Conservation (phyloP, 2,888 invertebrate genomes). For the Orchestes rusci region DNA sequence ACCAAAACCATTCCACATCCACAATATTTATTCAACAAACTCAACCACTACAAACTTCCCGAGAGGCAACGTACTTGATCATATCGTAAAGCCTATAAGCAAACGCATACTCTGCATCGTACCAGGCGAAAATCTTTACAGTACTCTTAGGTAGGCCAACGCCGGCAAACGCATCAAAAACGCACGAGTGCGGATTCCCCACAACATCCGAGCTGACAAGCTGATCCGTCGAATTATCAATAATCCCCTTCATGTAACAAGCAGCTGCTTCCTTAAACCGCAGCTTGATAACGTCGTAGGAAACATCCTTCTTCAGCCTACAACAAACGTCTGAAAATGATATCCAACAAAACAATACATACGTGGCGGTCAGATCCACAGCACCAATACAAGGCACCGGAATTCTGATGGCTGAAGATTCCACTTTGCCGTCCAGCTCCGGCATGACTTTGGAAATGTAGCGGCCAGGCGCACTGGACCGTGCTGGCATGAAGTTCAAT, state of each 20-base stretch:
- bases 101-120: slow-evolving; percentile 27
- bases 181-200: slow-evolving; percentile 26
- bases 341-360: slow-evolving; percentile 11
- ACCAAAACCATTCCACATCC: too few species aligned
- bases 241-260: slow-evolving; percentile 24
- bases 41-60: slow-evolving; percentile 29
- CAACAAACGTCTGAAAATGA: slow-evolving; percentile 1
- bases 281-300: slow-evolving; percentile 19
- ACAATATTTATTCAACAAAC: too few species aligned
- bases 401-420: slow-evolving; percentile 23
- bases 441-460: slow-evolving; percentile 26
- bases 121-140: slow-evolving; percentile 28
- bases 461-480: slow-evolving; percentile 13
- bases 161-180: slow-evolving; percentile 26
- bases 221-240: slow-evolving; percentile 22
- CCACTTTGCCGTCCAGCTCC: slow-evolving; percentile 26
- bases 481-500: slow-evolving; percentile 20
- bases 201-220: slow-evolving; percentile 27
- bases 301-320: slow-evolving; percentile 24
- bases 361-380: slow-evolving; percentile 25
- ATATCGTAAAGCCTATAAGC: slow-evolving; percentile 37
- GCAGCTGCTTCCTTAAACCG: slow-evolving; percentile 27
- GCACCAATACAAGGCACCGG: slow-evolving; percentile 27
- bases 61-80: slow-evolving; percentile 42
- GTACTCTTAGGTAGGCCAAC: slow-evolving; percentile 19